These are phyloP conservation scores for Tapera naevia DNA, from an alignment of 2,797 vertebrate species.

Conservation along the genomic window DNA sequence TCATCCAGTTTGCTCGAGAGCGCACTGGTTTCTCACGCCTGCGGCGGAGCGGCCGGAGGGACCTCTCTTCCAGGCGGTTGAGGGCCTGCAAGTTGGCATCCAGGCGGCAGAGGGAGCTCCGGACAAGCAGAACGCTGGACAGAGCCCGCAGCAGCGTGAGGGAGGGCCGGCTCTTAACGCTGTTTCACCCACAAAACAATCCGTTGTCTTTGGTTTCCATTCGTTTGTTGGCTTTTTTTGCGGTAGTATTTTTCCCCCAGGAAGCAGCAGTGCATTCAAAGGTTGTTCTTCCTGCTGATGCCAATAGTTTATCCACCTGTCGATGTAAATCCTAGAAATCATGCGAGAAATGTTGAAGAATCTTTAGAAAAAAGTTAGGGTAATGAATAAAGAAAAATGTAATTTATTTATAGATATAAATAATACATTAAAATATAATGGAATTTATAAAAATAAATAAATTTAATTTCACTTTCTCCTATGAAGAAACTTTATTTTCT, in stretches of 20 bases:
- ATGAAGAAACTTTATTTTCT: neutral
- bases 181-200: neutral
- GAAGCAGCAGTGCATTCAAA: neutral
- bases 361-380: neutral
- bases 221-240: neutral
- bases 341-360: neutral
- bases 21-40: too few species aligned
- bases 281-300: neutral
- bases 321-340: neutral
- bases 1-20: neutral
- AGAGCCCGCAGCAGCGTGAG: too few species aligned
- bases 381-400: neutral
- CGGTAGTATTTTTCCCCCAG: too few species aligned
- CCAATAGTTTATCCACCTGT: neutral
- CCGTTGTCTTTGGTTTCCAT: neutral
- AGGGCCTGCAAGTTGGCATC: too few species aligned
- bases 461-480: neutral
- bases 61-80: too few species aligned
- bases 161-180: too few species aligned
- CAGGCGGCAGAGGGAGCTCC: too few species aligned
- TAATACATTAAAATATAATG: neutral
- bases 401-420: neutral
- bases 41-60: too few species aligned
- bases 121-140: too few species aligned
- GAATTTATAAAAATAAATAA: neutral